Evolutionary conservation across 1,140 invertebrate species (phyloP), one percentile per base, ranked within the genome.

Genomic region (Ruditapes philippinarum): DNA sequence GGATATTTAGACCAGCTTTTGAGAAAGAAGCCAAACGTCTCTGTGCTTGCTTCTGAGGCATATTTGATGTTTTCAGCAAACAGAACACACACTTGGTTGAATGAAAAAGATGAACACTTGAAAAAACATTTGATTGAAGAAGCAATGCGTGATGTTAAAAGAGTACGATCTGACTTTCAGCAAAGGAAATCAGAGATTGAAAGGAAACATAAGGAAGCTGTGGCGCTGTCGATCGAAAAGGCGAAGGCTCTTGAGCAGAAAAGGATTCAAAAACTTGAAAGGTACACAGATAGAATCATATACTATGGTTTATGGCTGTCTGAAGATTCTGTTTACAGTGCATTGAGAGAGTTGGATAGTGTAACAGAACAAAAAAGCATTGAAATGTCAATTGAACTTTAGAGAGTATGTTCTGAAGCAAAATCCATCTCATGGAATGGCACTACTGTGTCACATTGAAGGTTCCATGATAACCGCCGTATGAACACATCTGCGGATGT

Each of bases 41-140:
- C 19, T 4, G 49, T 42, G 0, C 12, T 54, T 17, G 49, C 76
- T n/a, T 54, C 76, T 40, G 76, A 80, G 28, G 28, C 76, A 19
- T 65, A 73, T 31, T 73, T 84, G 7, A 84, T 33, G n/a, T 84
- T 84, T 31, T 12, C 33, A 19, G 60, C 5, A 42, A 82, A 84
- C 28, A 84, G 54, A 25, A 84, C 82, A 9, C 9, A 2, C 22
- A n/a, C 73, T 36, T 84, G 82, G 82, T n/a, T 84, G n/a, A n/a
- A 84, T 2, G 28, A 62, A 25, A 73, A 84, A 49, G 88, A 7
- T 86, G 22, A 73, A 73, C n/a, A 22, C 68, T 33, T 33, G 28
- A 22, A 73, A 51, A 78, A 78, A 40, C 11, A 25, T 19, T 40
- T 78, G n/a, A 78, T 78, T 19, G 76, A 79, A 12, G 51, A 54